Base-by-base conservation (phyloP, 2,888 invertebrate species). In the Chromoteleia sp. region DNA sequence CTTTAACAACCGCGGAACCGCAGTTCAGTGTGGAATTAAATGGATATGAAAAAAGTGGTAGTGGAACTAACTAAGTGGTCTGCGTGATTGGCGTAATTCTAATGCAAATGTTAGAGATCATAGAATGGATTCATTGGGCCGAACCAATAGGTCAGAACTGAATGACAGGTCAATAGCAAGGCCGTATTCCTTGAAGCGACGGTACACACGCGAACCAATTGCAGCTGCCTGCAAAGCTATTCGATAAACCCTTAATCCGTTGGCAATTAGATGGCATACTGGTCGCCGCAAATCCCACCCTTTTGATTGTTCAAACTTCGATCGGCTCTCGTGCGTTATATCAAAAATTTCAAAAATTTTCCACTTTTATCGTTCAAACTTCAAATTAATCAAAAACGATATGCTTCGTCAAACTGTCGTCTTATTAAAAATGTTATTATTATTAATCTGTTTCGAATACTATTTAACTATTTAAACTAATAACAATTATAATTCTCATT, bases 211-310 rank as follows among this genome's bases (percentile, higher is more conserved):
- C 68, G 54, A 78, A 77, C 33, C 68, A 76, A 84, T 83, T 54
- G 61, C 75, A 58, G 48, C 19, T 43, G 77, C 78, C 65, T 58
- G 63, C 36, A 71, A 67, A 73, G 76, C 76, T 59, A 84, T 87
- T 87, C 86, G 88, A 88, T 88, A 88, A 88, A 85, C 86, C 86
- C 87, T 87, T 89, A 86, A 90, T 89, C 89, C 88, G 85, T 85
- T 79, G 86, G 87, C 87, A 89, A 89, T 90, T 89, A 88, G 85
- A 85, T 86, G 83, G 81, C 77, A 79, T 84, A 84, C 77, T 73
- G 81, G 77, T 65, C 81, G 71, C 75, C 70, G 59, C 82, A 70
- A 58, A 79, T 68, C 84, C 73, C 70, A 56, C 70, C 50, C 39
- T 58, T 58, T 33, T 59, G 59, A 7, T 39, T 71, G 75, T 71